phyloP scores from a whole-genome alignment of 2,888 invertebrate species.

The Tridacna crocea region DNA sequence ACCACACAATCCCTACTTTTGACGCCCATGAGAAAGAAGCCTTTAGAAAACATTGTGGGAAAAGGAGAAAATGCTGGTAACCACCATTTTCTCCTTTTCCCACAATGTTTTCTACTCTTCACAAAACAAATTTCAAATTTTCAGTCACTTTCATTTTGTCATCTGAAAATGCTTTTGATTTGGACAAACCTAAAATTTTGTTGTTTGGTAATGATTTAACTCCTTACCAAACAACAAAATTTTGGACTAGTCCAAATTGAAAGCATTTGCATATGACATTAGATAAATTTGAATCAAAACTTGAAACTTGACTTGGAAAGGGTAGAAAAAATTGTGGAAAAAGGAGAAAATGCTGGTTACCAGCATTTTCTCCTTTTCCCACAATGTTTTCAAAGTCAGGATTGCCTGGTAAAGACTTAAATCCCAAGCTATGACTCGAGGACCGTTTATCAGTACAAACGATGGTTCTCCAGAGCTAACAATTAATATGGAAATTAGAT shows the following conservation, averaged over 20 bases:
- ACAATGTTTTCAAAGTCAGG: not conserved
- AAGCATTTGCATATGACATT: not conserved
- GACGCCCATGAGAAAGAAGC: not conserved
- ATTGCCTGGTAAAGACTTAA: too few relatives aligned
- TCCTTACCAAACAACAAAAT: too few relatives aligned
- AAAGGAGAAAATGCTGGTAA: not conserved
- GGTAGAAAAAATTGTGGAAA: not conserved
- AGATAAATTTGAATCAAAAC: not conserved
- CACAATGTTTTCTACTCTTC: not conserved
- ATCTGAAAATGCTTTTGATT: not conserved
- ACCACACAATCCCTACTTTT: not conserved
- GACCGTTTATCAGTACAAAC: too few relatives aligned
- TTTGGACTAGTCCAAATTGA: not conserved
- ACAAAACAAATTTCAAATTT: not conserved
- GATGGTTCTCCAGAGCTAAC: too few relatives aligned
- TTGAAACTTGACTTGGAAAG: not conserved
- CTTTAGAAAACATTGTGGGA: slow-evolving; percentile 4
- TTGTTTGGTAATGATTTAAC: too few relatives aligned
- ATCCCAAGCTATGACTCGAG: too few relatives aligned
- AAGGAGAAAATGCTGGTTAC: not conserved
- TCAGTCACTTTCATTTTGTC: too few relatives aligned
- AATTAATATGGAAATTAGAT: too few relatives aligned
- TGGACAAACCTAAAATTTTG: too few relatives aligned
- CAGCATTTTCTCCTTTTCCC: not conserved
- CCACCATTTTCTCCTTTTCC: slow-evolving; percentile 3